These are phyloP conservation scores for Drosophila kepulauana DNA, from an alignment of 1,140 invertebrate genomes.

Conservation along the genomic window DNA sequence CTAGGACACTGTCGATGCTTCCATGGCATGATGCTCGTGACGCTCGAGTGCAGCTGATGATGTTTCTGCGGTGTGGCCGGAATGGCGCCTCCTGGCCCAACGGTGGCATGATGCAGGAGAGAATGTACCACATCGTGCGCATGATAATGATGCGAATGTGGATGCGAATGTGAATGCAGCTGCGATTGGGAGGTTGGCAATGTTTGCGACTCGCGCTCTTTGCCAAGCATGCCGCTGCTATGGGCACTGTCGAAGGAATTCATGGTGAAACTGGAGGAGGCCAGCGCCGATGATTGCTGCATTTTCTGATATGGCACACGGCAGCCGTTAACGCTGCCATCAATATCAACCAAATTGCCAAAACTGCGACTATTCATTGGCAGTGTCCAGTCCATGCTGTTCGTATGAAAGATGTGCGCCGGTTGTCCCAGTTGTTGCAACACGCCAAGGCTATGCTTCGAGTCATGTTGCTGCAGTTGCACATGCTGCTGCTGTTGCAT, in stretches of 20 bases:
- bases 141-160: conserved; percentile 70
- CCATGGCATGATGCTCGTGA: conserved; percentile 84
- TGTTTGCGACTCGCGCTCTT: conserved; percentile 73
- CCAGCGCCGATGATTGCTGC: conserved; percentile 46
- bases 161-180: conserved; percentile 42
- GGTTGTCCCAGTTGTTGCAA: conserved; percentile 50
- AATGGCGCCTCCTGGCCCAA: conserved; percentile 37
- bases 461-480: conserved; percentile 22
- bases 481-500: conserved; percentile 33
- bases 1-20: conserved; percentile 84
- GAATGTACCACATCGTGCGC: conserved; percentile 59
- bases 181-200: conserved; percentile 44
- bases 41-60: conserved; percentile 75
- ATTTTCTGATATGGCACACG: conserved; percentile 80
- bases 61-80: conserved; percentile 74
- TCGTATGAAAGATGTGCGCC: conserved; percentile 68
- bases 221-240: conserved; percentile 62
- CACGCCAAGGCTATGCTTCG: conserved; percentile 23
- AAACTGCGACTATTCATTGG: conserved; percentile 79
- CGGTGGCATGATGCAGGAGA: conserved; percentile 36
- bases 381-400: conserved; percentile 74
- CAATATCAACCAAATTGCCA: conserved; percentile 79
- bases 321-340: conserved; percentile 51
- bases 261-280: conserved; percentile 71
- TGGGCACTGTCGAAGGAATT: conserved; percentile 75